These are phyloP conservation scores for Apamea anceps DNA, from an alignment of 2,888 invertebrate species.

Conservation along the genomic window DNA sequence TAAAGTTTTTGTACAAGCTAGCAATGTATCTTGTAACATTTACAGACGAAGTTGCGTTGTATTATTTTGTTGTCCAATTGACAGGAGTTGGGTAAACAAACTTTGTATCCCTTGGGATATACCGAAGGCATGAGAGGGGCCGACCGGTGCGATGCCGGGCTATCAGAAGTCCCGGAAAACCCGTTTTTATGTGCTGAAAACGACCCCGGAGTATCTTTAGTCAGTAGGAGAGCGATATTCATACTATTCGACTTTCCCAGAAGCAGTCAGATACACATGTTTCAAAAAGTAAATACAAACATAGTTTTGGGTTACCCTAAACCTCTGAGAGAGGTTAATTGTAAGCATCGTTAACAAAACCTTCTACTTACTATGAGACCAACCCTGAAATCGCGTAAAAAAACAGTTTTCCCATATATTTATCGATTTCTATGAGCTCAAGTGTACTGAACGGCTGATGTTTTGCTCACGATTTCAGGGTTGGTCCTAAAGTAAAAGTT, in stretches of 20 bases:
- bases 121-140: background rate
- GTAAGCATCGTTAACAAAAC: background rate
- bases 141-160: conserved; percentile 16
- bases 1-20: background rate
- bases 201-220: conserved; percentile 23
- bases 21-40: background rate
- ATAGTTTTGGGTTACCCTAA: background rate
- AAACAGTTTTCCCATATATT: background rate
- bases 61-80: conserved; percentile 19
- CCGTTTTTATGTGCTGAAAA: conserved; percentile 31
- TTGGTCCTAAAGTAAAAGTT: background rate
- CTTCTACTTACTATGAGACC: background rate
- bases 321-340: background rate
- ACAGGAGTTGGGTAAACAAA: conserved; percentile 34
- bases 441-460: background rate
- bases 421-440: background rate
- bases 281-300: background rate
- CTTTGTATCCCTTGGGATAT: conserved; percentile 30
- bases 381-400: background rate
- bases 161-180: conserved; percentile 31
- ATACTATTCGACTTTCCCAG: background rate
- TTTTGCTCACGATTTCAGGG: background rate
- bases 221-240: conserved; percentile 2
- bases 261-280: background rate
- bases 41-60: background rate